Conservation (phyloP, 2,797 vertebrate species). For the Ctenosaura bakeri region DNA sequence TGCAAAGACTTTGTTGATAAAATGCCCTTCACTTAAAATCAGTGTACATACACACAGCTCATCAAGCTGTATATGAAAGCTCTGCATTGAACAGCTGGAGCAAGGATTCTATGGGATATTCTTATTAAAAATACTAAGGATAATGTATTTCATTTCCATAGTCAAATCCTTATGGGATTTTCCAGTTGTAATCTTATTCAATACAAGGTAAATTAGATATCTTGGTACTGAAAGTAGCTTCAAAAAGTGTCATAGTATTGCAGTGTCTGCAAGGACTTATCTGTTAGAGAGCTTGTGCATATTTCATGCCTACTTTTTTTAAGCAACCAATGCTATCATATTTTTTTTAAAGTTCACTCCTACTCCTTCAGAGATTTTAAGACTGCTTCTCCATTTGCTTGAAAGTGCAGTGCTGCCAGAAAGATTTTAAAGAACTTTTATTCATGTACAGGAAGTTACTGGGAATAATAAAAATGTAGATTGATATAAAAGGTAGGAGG, state of each 20-base stretch:
- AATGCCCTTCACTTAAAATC: background rate
- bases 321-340: background rate
- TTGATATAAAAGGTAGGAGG: conserved; percentile 48
- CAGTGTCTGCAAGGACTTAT: conserved; percentile 3
- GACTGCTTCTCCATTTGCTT: conserved; percentile 18
- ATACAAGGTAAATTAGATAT: background rate
- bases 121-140: conserved; percentile 31
- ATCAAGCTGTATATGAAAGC: conserved; percentile 37
- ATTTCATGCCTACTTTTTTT: conserved; percentile 21
- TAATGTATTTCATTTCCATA: conserved; percentile 29
- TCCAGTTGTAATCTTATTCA: background rate
- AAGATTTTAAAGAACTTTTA: conserved; percentile 36
- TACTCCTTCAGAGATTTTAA: conserved; percentile 27
- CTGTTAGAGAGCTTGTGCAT: conserved; percentile 24
- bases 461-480: conserved; percentile 41
- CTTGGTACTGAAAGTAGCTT: conserved; percentile 20
- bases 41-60: background rate
- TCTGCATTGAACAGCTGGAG: conserved; percentile 36
- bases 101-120: conserved; percentile 3
- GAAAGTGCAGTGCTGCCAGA: conserved; percentile 37
- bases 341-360: background rate
- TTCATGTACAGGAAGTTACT: conserved; percentile 10
- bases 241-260: background rate
- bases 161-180: conserved; percentile 35
- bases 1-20: background rate